Conservation (phyloP, 2,888 invertebrate species). For the Chrysolina haemoptera region DNA sequence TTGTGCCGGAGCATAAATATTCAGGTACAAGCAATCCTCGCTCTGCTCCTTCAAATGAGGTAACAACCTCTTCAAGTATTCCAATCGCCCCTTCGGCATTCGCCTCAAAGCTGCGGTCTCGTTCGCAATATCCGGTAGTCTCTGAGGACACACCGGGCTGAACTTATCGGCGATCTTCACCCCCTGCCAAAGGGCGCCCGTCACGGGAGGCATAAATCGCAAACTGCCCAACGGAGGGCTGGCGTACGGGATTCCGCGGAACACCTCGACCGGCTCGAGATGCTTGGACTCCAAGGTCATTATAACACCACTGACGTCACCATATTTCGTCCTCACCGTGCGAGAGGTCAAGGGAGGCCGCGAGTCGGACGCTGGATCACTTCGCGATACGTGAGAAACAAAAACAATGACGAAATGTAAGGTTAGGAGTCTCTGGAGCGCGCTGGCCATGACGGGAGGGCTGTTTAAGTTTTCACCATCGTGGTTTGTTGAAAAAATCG, state of each 20-base stretch:
- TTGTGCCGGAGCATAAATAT: constrained; percentile 96
- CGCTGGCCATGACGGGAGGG: constrained; percentile 15
- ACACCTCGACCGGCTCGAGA: constrained; percentile 92
- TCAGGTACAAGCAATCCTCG: constrained; percentile 97
- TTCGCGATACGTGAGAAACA: constrained; percentile 45
- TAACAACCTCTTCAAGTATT: constrained; percentile 89
- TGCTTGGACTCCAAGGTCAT: constrained; percentile 86
- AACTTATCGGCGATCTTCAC: constrained; percentile 90
- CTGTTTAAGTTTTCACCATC: constrained; percentile 26
- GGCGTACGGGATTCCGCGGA: constrained; percentile 94
- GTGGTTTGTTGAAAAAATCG: constrained; percentile 24
- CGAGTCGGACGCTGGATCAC: constrained; percentile 61
- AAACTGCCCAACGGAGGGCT: constrained; percentile 91
- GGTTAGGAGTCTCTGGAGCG: constrained; percentile 23
- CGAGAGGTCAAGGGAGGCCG: constrained; percentile 80
- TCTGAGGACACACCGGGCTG: constrained; percentile 94
- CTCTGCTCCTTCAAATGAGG: constrained; percentile 92
- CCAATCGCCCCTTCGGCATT: constrained; percentile 91
- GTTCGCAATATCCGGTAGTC: constrained; percentile 87
- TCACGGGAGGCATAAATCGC: constrained; percentile 97
- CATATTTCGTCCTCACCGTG: constrained; percentile 90
- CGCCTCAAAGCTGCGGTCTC: constrained; percentile 86
- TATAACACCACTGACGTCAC: constrained; percentile 88
- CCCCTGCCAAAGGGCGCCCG: constrained; percentile 92
- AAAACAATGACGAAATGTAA: constrained; percentile 44